These are phyloP conservation scores for Gymnosoma rotundatum DNA, from an alignment of 2,888 invertebrate genomes.

Conservation along the genomic window DNA sequence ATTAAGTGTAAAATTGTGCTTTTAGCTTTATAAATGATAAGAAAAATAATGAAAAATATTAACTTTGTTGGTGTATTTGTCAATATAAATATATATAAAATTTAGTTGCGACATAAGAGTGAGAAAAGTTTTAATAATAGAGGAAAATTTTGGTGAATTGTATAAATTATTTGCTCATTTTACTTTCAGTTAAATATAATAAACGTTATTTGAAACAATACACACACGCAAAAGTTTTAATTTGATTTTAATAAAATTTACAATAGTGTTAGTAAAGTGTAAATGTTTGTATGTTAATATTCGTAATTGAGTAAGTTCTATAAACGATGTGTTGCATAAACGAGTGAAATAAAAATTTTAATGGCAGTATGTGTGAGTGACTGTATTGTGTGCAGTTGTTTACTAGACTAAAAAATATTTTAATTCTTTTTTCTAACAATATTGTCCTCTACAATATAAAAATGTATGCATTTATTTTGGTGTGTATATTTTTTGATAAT, in stretches of 20 bases:
- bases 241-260: slow-evolving; percentile 36
- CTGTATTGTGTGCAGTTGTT: slow-evolving; percentile 24
- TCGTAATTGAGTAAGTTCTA: too few species aligned
- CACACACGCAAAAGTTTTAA: slow-evolving; percentile 40
- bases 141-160: slow-evolving; percentile 58
- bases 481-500: slow-evolving; percentile 33
- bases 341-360: background rate
- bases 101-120: slow-evolving; percentile 53
- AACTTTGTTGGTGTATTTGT: background rate
- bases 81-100: slow-evolving; percentile 11
- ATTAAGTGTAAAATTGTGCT: slow-evolving; percentile 31
- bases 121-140: slow-evolving; percentile 54
- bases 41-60: slow-evolving; percentile 1
- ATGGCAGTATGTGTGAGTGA: too few species aligned
- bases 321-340: background rate
- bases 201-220: slow-evolving; percentile 39
- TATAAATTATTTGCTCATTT: slow-evolving; percentile 7
- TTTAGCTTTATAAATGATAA: slow-evolving; percentile 30
- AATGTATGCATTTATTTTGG: slow-evolving; percentile 35
- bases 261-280: background rate
- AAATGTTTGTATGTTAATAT: background rate
- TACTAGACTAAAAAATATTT: background rate
- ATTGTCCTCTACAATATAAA: slow-evolving; percentile 35
- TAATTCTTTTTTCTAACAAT: slow-evolving; percentile 10
- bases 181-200: slow-evolving; percentile 16